Base-by-base conservation (phyloP, 2,113 vertebrate genomes). In the Atlantisia rogersi region DNA sequence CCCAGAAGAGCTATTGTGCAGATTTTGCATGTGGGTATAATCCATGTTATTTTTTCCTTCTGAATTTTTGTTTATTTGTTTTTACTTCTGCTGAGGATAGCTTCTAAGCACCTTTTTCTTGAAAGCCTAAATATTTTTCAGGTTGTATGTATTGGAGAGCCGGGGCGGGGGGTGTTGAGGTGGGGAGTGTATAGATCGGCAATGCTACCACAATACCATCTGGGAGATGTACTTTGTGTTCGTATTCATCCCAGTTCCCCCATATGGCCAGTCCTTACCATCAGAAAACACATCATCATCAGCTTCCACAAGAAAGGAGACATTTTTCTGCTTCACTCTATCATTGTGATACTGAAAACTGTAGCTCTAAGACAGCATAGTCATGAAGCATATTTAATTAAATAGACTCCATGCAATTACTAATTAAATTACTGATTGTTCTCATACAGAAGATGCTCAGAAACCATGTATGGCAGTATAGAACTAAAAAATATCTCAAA, bases 311-410 rank as follows among this genome's bases (percentile, higher is more conserved):
- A 80, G 44, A 59, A 37, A 42, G 60, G 16, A 76, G 24, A 4
- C 2, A 21, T 58, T 85, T 70, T 83, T 82, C 48, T 90, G 31
- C 50, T 17, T 76, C 60, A 17, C 15, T 11, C 18, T 70, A 21
- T 16, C 20, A 32, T 15, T 59, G 17, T 32, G 42, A 69, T 48
- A 28, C 26, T 58, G n/a, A 80, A 69, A 69, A 81, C 3, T 35
- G 14, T 0, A 1, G 24, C 29, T 37, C 4, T 37, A 26, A 79
- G 60, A 62, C 2, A 12, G 59, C 28, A 65, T 6, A 40, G n/a
- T 63, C 24, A 31, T 78, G 63, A 81, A 62, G 11, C 9, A 37
- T 75, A 37, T 81, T 63, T 82, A 55, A 76, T 63, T 78, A 88
- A 46, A 28, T 11, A 65, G 53, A 35, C 14, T 82, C 32, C 13